These are phyloP conservation scores for Sebastiscus tertius DNA, from an alignment of 2,797 vertebrate species.

Conservation along the genomic window DNA sequence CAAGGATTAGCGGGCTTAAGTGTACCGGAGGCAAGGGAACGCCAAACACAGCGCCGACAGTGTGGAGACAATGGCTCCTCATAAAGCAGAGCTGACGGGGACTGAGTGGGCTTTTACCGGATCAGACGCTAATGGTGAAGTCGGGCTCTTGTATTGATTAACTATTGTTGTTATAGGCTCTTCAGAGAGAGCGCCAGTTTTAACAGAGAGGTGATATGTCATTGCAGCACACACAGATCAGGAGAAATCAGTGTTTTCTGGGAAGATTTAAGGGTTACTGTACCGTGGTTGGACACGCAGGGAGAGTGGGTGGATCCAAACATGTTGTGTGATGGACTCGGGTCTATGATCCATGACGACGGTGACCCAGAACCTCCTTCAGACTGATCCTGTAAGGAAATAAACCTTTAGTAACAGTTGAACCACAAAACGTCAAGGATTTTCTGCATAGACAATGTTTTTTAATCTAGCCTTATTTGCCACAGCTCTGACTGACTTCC, in stretches of 20 bases:
- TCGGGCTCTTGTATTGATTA: constrained; percentile 72
- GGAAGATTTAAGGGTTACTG: neutral
- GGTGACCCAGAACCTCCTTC: constrained; percentile 66
- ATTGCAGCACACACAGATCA: constrained; percentile 5
- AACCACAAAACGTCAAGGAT: neutral
- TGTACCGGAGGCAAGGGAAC: constrained; percentile 82
- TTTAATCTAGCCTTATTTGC: neutral
- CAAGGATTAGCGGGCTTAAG: constrained; percentile 84
- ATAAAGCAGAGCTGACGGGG: constrained; percentile 60
- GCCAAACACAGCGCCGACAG: constrained; percentile 77
- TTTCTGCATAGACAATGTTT: neutral
- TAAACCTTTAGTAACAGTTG: neutral
- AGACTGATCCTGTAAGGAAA: constrained; percentile 50
- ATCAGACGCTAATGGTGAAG: constrained; percentile 63
- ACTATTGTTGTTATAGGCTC: constrained; percentile 58
- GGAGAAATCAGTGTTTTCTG: neutral
- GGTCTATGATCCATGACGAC: constrained; percentile 71
- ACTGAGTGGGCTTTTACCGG: constrained; percentile 73
- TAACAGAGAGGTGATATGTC: constrained; percentile 6
- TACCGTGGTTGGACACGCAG: constrained; percentile 30
- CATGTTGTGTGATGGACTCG: constrained; percentile 50
- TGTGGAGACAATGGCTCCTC: constrained; percentile 76
- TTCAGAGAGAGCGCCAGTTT: constrained; percentile 16
- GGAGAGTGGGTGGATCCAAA: constrained; percentile 38
- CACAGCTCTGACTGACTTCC: neutral